Evolutionary conservation across 2,888 invertebrate species (phyloP).

Genomic region (Philopedon plagiatum): DNA sequence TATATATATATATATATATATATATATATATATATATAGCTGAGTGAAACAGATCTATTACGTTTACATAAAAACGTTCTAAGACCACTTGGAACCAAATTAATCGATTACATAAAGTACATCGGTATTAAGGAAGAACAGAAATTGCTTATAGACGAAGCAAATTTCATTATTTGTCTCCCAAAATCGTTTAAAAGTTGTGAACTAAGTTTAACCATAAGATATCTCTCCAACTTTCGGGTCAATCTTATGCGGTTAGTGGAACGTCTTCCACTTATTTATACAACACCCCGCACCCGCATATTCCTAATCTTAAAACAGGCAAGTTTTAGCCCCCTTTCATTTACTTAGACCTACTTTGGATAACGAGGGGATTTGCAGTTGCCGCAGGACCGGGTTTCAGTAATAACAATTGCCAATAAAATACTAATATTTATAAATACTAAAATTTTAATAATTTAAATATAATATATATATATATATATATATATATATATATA

Average conservation of each 20-base stretch:
- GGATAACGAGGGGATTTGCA: constrained; percentile 2
- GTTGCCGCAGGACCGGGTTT: neutral
- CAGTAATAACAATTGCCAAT: neutral
- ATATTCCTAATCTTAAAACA: constrained; percentile 8
- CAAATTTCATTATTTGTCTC: neutral
- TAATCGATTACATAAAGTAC: no score
- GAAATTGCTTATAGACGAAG: no score
- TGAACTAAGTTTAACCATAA: neutral
- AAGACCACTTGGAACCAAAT: no score
- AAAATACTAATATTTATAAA: no score
- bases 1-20: no score
- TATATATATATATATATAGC: no score
- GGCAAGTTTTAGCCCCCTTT: constrained; percentile 1
- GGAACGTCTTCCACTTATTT: neutral
- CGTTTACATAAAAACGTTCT: no score
- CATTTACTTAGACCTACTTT: constrained; percentile 10
- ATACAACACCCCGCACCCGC: constrained; percentile 1
- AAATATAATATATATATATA: no score
- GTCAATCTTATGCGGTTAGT: constrained; percentile 1
- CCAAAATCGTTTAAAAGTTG: neutral
- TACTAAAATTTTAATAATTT: no score
- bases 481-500: no score
- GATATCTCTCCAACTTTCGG: neutral
- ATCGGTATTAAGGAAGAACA: no score
- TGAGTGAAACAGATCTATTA: no score